A percentile compares a stretch with the other conserved stretches of the same genome.
These are phyloP conservation scores for Typhlomys cinereus DNA, from an alignment of 2,113 vertebrate genomes.

Conservation along the genomic window DNA sequence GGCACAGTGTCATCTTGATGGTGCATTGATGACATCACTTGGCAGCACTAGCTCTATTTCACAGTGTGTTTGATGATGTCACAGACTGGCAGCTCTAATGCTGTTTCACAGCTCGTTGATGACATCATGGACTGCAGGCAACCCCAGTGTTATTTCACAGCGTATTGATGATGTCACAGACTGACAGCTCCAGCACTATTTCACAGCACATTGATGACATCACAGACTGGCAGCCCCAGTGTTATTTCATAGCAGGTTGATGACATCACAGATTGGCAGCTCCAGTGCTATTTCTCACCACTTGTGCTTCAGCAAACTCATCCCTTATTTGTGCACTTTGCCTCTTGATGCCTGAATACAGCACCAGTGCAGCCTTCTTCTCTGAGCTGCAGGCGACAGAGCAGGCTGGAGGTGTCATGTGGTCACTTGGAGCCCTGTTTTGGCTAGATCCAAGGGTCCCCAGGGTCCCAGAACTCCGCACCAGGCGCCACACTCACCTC, in stretches of 20 bases:
- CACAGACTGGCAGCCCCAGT: background rate
- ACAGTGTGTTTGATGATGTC: too few relatives aligned
- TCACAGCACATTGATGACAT: background rate
- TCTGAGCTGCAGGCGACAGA: background rate
- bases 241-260: background rate
- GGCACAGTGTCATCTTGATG: accelerated
- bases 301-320: too few relatives aligned
- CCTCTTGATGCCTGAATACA: background rate
- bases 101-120: too few relatives aligned
- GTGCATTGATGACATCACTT: too few relatives aligned
- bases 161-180: too few relatives aligned
- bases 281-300: too few relatives aligned
- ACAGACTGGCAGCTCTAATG: background rate
- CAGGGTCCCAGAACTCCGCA: background rate
- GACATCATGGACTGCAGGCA: too few relatives aligned
- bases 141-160: background rate
- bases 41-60: background rate
- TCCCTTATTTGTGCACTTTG: background rate
- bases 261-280: background rate
- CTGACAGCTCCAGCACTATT: background rate
- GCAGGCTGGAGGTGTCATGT: background rate
- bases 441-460: background rate
- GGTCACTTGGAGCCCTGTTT: background rate
- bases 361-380: accelerated
- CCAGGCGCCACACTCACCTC: background rate